Evolutionary conservation across 2,888 invertebrate genomes (phyloP).

Genomic region (Ditylenchus weischeri): DNA sequence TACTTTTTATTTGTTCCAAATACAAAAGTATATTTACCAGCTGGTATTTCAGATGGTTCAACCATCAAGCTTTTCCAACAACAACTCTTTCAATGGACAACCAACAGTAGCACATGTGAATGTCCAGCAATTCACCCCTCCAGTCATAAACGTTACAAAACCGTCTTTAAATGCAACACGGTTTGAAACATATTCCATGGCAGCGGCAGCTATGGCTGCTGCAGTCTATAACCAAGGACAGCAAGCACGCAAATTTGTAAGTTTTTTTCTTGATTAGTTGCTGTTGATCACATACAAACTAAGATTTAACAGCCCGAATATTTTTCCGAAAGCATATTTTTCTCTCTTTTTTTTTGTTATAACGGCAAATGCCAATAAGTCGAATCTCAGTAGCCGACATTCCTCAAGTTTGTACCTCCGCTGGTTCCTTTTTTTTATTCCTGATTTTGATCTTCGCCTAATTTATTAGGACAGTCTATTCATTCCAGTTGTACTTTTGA

Average conservation of each 20-base stretch:
- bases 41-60: constrained; percentile 1
- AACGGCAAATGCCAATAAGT: too few relatives aligned
- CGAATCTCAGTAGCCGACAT: too few relatives aligned
- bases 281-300: too few relatives aligned
- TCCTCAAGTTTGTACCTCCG: too few relatives aligned
- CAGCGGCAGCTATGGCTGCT: constrained; percentile 3
- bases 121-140: not conserved
- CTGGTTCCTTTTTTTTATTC: too few relatives aligned
- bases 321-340: too few relatives aligned
- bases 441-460: too few relatives aligned
- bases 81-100: too few relatives aligned
- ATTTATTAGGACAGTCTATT: too few relatives aligned
- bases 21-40: not conserved
- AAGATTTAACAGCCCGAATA: too few relatives aligned
- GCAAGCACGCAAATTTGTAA: constrained; percentile 1
- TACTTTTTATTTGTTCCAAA: not conserved
- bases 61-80: not conserved
- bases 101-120: not conserved
- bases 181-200: constrained; percentile 6
- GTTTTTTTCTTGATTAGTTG: not conserved
- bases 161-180: not conserved
- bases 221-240: not conserved
- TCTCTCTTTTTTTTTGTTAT: too few relatives aligned
- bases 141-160: not conserved
- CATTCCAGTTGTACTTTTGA: too few relatives aligned